These are phyloP conservation scores for Yponomeuta evonymella DNA, from an alignment of 2,888 invertebrate species.

Conservation along the genomic window DNA sequence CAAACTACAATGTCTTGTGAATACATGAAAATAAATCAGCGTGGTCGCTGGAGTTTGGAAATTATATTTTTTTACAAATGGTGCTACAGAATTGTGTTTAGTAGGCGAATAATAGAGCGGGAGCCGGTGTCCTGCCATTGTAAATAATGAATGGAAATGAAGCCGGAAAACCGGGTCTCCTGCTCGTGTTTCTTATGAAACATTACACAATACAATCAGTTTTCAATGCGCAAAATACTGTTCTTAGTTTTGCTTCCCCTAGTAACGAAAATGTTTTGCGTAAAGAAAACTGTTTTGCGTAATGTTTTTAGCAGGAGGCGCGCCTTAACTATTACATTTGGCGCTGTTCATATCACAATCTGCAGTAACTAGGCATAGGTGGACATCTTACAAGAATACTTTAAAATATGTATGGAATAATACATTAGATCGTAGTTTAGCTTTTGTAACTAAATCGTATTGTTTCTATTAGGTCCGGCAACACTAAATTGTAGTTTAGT, in stretches of 20 bases:
- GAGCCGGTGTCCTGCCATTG: slow-evolving; percentile 51
- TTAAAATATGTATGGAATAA: not conserved
- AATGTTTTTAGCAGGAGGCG: too few species aligned
- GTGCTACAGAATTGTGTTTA: slow-evolving; percentile 68
- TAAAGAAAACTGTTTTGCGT: too few species aligned
- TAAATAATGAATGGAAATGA: not conserved
- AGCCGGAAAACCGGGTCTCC: not conserved
- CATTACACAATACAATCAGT: too few species aligned
- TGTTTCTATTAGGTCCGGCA: slow-evolving; percentile 5
- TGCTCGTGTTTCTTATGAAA: too few species aligned
- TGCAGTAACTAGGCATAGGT: slow-evolving; percentile 19
- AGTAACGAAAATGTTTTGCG: too few species aligned
- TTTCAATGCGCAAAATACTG: too few species aligned
- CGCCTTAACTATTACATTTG: slow-evolving; percentile 17
- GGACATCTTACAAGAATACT: slow-evolving; percentile 24
- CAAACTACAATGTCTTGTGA: not conserved
- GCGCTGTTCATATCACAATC: slow-evolving; percentile 43
- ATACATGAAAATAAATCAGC: not conserved
- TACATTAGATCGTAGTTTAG: slow-evolving; percentile 51
- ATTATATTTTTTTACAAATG: slow-evolving; percentile 73
- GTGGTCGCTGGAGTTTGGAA: slow-evolving; percentile 38
- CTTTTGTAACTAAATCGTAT: slow-evolving; percentile 56
- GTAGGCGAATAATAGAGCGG: slow-evolving; percentile 61
- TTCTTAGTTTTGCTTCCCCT: too few species aligned
- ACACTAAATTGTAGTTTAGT: slow-evolving; percentile 5